Conservation (phyloP, 2,888 invertebrate genomes). For the Cyclophora punctaria region DNA sequence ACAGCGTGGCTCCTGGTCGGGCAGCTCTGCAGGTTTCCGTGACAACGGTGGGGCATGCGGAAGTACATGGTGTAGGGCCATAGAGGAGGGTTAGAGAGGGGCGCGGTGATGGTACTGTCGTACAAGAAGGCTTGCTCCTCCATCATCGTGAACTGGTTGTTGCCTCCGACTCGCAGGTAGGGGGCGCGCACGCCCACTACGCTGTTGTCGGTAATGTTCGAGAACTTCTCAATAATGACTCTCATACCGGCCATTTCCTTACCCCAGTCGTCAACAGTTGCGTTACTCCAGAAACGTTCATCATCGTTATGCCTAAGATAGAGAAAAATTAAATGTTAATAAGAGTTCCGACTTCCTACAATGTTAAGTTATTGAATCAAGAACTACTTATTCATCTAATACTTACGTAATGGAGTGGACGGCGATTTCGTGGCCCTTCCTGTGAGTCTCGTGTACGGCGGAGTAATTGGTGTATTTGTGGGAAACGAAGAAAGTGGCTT, state of each 20-base stretch:
- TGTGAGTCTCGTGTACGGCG: constrained; percentile 92
- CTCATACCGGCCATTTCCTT: constrained; percentile 97
- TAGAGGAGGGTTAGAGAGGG: constrained; percentile 91
- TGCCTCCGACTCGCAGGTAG: constrained; percentile 92
- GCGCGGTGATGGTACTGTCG: constrained; percentile 95
- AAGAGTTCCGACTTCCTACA: neutral
- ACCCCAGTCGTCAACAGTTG: constrained; percentile 93
- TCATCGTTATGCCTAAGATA: constrained; percentile 87
- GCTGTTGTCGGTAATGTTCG: constrained; percentile 92
- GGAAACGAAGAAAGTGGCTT: constrained; percentile 92
- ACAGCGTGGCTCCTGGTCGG: constrained; percentile 94
- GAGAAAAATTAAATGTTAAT: constrained; percentile 2
- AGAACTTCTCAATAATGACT: constrained; percentile 91
- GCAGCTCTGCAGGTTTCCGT: constrained; percentile 93
- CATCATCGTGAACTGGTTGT: constrained; percentile 98
- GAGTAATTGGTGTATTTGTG: constrained; percentile 96
- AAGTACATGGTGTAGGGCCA: constrained; percentile 99
- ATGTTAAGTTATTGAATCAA: neutral
- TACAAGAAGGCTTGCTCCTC: constrained; percentile 95
- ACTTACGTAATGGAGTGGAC: constrained; percentile 95
- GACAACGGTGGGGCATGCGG: constrained; percentile 95
- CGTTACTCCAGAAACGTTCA: constrained; percentile 94
- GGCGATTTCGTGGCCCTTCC: constrained; percentile 94
- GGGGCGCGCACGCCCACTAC: constrained; percentile 94
- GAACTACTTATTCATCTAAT: neutral